Evolutionary conservation across 2,888 invertebrate genomes (phyloP), one percentile per base, ranked within the genome.

Genomic region (Rhingia rostrata): DNA sequence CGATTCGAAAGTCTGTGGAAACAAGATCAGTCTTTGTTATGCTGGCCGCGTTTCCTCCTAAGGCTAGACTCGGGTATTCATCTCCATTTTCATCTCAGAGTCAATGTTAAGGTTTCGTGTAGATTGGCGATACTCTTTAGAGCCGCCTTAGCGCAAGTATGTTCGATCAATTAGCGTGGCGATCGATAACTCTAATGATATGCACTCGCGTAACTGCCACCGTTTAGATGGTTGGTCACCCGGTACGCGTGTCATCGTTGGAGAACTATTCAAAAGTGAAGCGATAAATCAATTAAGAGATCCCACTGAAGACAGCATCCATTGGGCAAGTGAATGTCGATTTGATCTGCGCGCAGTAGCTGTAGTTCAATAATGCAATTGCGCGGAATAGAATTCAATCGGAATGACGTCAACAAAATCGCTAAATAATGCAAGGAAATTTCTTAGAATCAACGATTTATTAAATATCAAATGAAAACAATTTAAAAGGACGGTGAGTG

Each of bases 201-300:
- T 67, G 80, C 61, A 80, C 74, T 80, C 74, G 67, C 67, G 56
- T 67, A 74, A 69, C 63, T 74, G 56, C 53, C 60, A 53, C 41
- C 14, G 22, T 22, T 22, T 22, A 22, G 22, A 49, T 12, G 30
- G 33, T 32, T n/a, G 33, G 12, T 22, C 35, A 37, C 58, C 58
- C 70, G 33, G 22, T 10, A 10, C n/a, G 47, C 7, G 47, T 49
- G 30, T 49, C 49, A 4, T 30, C 41, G 22, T 41, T 66, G 56
- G 7, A 53, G 56, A 69, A 70, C 58, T 77, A 82, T 77, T 82
- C 72, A 70, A 82, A 77, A 66, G 66, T 39, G 61, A 77, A 72
- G 66, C 66, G 61, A 82, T 82, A 82, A 77, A 82, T 82, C 82
- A 82, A 82, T 82, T 82, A 77, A 58, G 37, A 54, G 37, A 54